Evolutionary conservation across 2,888 invertebrate genomes (phyloP).

Genomic region (Byasa hedistus): DNA sequence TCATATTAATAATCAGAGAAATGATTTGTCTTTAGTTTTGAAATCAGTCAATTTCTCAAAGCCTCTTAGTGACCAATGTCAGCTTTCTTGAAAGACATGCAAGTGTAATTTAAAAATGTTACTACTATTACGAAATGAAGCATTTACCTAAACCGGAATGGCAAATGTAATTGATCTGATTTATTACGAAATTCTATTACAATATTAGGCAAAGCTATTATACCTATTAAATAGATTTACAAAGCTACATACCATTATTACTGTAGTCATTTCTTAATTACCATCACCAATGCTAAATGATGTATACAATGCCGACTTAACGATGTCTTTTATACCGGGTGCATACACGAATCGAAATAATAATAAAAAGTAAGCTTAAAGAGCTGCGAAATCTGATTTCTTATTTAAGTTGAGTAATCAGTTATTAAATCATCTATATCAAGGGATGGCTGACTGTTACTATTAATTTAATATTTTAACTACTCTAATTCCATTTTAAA

Average conservation of each 20-base stretch:
- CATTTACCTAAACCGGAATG: conserved; percentile 15
- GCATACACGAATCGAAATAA: conserved; percentile 2
- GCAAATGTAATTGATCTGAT: conserved; percentile 10
- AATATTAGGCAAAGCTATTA: conserved; percentile 7
- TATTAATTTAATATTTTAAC: background rate
- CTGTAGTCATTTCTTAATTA: conserved; percentile 22
- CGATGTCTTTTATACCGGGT: background rate
- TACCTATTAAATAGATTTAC: conserved; percentile 1
- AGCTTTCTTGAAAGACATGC: background rate
- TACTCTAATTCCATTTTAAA: background rate
- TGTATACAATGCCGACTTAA: background rate
- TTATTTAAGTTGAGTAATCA: conserved; percentile 20
- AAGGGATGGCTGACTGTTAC: background rate
- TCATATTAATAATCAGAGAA: no score
- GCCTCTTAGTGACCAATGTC: background rate
- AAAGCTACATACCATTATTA: conserved; percentile 12
- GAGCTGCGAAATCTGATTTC: conserved; percentile 15
- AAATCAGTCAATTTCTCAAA: no score
- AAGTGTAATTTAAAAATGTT: background rate
- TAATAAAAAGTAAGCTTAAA: conserved; percentile 9
- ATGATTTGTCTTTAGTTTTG: no score
- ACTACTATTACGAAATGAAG: conserved; percentile 20
- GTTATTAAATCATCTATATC: conserved; percentile 5
- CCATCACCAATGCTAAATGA: conserved; percentile 13
- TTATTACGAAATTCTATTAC: conserved; percentile 22